These are phyloP conservation scores for Drosophila varians DNA, from an alignment of 1,140 invertebrate genomes.

Conservation along the genomic window DNA sequence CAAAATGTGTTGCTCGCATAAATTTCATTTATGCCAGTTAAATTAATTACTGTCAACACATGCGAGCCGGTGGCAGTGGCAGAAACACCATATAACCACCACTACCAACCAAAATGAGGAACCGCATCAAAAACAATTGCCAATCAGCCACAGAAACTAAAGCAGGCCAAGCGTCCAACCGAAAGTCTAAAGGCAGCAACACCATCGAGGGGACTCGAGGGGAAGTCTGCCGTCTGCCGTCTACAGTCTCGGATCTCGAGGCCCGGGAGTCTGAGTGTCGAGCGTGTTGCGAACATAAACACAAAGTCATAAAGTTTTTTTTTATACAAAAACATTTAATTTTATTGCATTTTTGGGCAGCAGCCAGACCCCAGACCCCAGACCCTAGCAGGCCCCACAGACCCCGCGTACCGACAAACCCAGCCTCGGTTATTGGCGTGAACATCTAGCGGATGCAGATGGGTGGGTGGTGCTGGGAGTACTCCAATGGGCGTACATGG, in stretches of 20 bases:
- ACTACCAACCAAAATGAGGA: constrained; percentile 16
- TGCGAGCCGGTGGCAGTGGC: constrained; percentile 35
- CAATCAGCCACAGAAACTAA: constrained; percentile 63
- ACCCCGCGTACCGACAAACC: not conserved
- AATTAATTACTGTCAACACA: constrained; percentile 81
- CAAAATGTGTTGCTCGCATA: constrained; percentile 70
- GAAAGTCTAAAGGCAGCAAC: constrained; percentile 40
- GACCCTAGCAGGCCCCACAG: not conserved
- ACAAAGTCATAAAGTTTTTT: constrained; percentile 81
- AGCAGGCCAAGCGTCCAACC: constrained; percentile 66
- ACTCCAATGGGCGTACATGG: constrained; percentile 37
- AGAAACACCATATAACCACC: constrained; percentile 1
- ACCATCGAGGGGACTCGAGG: constrained; percentile 21
- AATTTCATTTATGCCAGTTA: constrained; percentile 75
- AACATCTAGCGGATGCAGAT: not conserved
- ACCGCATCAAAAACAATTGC: constrained; percentile 46
- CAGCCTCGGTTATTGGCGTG: constrained; percentile 3
- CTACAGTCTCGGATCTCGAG: not conserved
- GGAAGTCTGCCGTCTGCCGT: not conserved
- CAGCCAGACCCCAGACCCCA: constrained; percentile 51
- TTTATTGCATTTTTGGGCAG: constrained; percentile 80
- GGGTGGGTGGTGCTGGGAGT: constrained; percentile 3
- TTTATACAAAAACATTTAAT: constrained; percentile 81
- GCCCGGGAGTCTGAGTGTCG: constrained; percentile 21
- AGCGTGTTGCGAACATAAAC: constrained; percentile 76